Evolutionary conservation across 1,140 invertebrate species (phyloP), one percentile per base, ranked within the genome.

Genomic region (Hypothenemus hampei): DNA sequence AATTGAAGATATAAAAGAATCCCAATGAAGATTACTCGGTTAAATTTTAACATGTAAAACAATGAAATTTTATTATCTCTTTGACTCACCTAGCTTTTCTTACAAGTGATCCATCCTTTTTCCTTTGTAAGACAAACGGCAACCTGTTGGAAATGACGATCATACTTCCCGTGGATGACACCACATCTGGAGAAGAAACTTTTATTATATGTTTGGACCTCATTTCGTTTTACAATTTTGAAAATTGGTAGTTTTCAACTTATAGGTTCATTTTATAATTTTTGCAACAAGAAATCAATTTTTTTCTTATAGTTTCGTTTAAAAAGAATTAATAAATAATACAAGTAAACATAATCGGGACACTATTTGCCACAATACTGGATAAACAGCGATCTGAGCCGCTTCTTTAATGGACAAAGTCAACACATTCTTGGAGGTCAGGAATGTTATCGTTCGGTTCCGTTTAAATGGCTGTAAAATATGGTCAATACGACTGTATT

Each of bases 111-210:
- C 83, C 84, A 43, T 82, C 83, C 59, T 76, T 73, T 73, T 89
- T 83, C 65, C 84, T 79, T 65, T 83, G 84, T 23, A 93, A 74
- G 57, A 92, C 85, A 73, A 93, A 93, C 5, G 91, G 91, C 65
- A 93, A 75, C 62, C 91, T 78, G 77, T 93, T 93, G 58, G 89
- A 91, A 40, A 93, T 88, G 52, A 93, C 89, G 65, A 93, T 91
- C 78, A 93, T 83, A 63, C 81, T 86, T 63, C 82, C 82, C 69
- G 73, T 73, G 26, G 76, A 76, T 18, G 72, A 67, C 54, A 74
- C 68, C 35, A 69, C 66, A 69, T 72, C 70, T 69, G 51, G 39
- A 48, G 44, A 31, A 58, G 40, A 48, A 56, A 56, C 39, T 33
- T 31, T 48, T 3, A 56, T 46, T 47, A 19, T 21, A 15, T 56